Conservation (phyloP, 2,797 vertebrate species). For the Antrozous pallidus region DNA sequence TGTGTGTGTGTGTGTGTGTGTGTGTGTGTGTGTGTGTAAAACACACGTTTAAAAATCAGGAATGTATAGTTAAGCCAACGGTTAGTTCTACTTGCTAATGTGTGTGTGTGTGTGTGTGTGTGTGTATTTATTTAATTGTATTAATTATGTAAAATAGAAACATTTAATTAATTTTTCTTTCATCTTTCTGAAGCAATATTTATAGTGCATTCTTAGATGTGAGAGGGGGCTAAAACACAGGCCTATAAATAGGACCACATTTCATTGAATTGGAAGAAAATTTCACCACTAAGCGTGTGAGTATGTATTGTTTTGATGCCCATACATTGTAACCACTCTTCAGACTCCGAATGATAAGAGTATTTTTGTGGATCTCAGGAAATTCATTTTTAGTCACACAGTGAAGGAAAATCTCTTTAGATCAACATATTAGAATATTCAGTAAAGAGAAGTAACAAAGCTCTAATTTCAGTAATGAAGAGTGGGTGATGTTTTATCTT, state of each 20-base stretch:
- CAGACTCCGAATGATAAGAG: not conserved
- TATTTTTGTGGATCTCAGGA: conserved; percentile 9
- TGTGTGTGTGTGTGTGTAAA: not conserved
- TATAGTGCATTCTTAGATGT: conserved; percentile 19
- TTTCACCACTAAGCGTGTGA: not conserved
- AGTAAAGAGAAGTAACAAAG: not conserved
- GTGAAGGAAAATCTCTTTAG: conserved; percentile 42
- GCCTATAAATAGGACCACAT: not conserved
- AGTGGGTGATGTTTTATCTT: conserved; percentile 30
- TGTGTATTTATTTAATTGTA: conserved; percentile 45
- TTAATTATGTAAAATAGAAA: conserved; percentile 47
- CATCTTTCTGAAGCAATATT: conserved; percentile 31
- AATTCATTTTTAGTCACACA: conserved; percentile 32
- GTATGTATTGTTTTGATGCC: not conserved
- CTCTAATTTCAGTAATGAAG: conserved; percentile 56
- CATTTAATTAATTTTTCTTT: conserved; percentile 13
- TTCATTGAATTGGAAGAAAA: conserved; percentile 38
- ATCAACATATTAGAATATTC: conserved; percentile 37
- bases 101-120: not conserved
- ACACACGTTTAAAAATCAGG: not conserved
- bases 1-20: not conserved
- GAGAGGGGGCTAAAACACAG: not conserved
- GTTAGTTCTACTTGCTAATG: too few species aligned
- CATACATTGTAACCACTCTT: not conserved
- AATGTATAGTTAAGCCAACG: conserved; percentile 17